phyloP scores from a whole-genome alignment of 53 echinoderm and acorn worm genomes.

The Pentamera pediparva region DNA sequence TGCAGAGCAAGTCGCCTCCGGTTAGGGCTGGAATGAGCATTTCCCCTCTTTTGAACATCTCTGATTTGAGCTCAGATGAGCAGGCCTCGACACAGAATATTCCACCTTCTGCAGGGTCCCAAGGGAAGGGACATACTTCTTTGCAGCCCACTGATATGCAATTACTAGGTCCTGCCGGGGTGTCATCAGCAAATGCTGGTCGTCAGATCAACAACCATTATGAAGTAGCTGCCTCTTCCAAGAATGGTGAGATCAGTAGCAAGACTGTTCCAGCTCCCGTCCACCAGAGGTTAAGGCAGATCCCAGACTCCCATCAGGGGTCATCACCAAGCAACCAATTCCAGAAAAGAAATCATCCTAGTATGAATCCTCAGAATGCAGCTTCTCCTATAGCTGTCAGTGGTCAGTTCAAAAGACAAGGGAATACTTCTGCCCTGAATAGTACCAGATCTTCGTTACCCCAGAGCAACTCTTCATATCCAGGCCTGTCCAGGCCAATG shows the following conservation, averaged over 20 bases:
- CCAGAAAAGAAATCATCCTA: neutral
- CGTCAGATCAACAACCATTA: too few relatives aligned
- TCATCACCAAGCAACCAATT: neutral
- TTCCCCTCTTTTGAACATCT: too few relatives aligned
- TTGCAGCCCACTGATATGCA: neutral
- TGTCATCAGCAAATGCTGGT: neutral
- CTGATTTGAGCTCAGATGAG: too few relatives aligned
- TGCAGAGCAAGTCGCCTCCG: too few relatives aligned
- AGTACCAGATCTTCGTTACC: neutral
- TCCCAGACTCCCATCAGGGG: neutral
- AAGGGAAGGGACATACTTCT: too few relatives aligned
- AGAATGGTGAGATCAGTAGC: too few relatives aligned
- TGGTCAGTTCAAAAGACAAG: too few relatives aligned
- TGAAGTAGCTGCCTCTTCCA: too few relatives aligned
- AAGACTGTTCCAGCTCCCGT: neutral
- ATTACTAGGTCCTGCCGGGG: neutral
- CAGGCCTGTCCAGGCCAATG: neutral
- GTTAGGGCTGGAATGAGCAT: too few relatives aligned
- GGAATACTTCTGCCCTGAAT: too few relatives aligned
- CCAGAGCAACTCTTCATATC: neutral
- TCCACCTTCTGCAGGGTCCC: too few relatives aligned
- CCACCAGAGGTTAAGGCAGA: neutral
- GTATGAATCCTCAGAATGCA: neutral
- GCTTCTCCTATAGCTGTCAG: neutral
- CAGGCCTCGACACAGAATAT: too few relatives aligned